Conservation (phyloP, 2,113 vertebrate genomes). For the Pygoscelis antarcticus region DNA sequence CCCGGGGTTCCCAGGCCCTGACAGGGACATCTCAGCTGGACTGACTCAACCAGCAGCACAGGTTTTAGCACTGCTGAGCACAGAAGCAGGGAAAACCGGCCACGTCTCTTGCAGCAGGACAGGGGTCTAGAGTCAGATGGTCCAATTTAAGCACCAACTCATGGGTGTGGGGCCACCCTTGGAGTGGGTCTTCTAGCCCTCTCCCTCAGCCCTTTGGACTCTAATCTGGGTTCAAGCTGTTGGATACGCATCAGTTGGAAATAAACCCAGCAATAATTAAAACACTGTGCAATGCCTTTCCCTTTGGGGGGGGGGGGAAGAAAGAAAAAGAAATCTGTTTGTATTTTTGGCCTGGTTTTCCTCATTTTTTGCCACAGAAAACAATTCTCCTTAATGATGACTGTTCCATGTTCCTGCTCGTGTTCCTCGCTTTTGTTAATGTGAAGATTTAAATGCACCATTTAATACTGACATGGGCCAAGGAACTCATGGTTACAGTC, state of each 20-base stretch:
- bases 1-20: neutral
- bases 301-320: neutral
- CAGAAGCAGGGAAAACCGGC: neutral
- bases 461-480: neutral
- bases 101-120: neutral
- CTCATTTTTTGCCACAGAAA: slow-evolving; percentile 11
- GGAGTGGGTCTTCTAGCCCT: neutral
- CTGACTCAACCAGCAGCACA: neutral
- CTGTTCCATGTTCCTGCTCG: neutral
- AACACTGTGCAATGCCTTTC: neutral
- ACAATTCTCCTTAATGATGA: slow-evolving; percentile 29
- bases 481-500: neutral
- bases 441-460: slow-evolving; percentile 39
- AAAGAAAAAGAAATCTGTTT: neutral
- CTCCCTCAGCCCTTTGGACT: neutral
- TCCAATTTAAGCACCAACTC: neutral
- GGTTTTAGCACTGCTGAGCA: neutral
- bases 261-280: slow-evolving; percentile 1
- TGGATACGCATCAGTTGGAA: neutral
- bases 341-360: slow-evolving; percentile 9
- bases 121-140: neutral
- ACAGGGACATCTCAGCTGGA: neutral
- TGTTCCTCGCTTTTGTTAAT: neutral
- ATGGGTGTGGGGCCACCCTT: neutral
- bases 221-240: neutral